Percentiles rank a stretch among this genome's conserved stretches.
These are phyloP conservation scores for Sminthurinus aureus DNA, from an alignment of 2,888 invertebrate species.

Conservation along the genomic window DNA sequence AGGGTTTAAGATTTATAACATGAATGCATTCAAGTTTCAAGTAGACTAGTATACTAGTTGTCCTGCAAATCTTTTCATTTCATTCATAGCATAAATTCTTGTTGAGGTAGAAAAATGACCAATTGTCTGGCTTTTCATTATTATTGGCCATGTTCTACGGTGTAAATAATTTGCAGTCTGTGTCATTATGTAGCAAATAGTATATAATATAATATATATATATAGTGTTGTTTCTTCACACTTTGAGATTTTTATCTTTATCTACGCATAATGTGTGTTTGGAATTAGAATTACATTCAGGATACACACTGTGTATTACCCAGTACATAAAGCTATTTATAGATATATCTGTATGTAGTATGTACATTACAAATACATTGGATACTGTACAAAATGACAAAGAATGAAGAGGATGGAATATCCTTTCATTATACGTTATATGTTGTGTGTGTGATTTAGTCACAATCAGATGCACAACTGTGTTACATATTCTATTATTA, in stretches of 20 bases:
- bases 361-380: not conserved
- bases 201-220: not conserved
- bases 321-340: too few species aligned
- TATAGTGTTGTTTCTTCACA: slow-evolving; percentile 1
- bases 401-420: slow-evolving; percentile 1
- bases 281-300: too few species aligned
- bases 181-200: not conserved
- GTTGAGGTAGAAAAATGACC: not conserved
- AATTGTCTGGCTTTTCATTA: slow-evolving; percentile 3
- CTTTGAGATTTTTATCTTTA: not conserved
- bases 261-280: too few species aligned
- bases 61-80: not conserved
- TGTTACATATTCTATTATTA: not conserved
- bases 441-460: not conserved
- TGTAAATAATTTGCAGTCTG: not conserved
- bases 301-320: too few species aligned
- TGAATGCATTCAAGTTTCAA: too few species aligned
- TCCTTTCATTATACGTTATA: not conserved
- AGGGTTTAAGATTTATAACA: too few species aligned
- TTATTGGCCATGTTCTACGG: not conserved
- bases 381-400: not conserved
- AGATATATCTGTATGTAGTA: too few species aligned
- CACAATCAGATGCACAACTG: slow-evolving; percentile 12
- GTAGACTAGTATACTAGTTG: too few species aligned
- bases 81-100: not conserved